A percentile compares a stretch with the other conserved stretches of the same genome.
Evolutionary conservation across 2,113 vertebrate species (phyloP).

Genomic region (Brevimyrus niger): DNA sequence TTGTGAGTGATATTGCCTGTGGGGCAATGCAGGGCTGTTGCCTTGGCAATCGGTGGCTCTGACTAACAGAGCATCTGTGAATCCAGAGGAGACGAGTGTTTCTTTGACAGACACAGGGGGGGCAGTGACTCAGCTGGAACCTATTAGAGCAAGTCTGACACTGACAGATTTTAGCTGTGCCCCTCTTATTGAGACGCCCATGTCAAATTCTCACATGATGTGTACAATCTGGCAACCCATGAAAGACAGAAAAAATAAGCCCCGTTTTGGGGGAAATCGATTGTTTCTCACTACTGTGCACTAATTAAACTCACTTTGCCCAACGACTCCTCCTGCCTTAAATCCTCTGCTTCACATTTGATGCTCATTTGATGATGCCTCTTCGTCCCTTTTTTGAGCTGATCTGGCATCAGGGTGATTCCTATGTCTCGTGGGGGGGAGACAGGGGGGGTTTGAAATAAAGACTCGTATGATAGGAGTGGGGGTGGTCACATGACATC

Average conservation of each 20-base stretch:
- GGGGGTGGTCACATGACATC: not conserved
- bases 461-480: not conserved
- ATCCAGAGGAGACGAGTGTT: not conserved
- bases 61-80: not conserved
- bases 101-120: not conserved
- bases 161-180: not conserved
- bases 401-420: not conserved
- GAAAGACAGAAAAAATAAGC: not conserved
- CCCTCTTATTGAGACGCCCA: not conserved
- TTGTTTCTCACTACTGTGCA: not conserved
- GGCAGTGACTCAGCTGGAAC: not conserved
- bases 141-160: not conserved
- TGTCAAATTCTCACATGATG: not conserved
- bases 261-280: not conserved
- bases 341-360: not conserved
- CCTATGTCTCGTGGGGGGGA: not conserved
- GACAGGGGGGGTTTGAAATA: not conserved
- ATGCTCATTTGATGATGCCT: not conserved
- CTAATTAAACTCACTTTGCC: not conserved
- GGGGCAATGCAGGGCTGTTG: not conserved
- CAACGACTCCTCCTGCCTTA: not conserved
- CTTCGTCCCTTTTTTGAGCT: not conserved
- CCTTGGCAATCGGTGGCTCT: not conserved
- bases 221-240: not conserved
- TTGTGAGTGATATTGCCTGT: not conserved